Percentiles rank a stretch among this genome's conserved stretches.
Conservation (phyloP, 1,140 invertebrate species). For the Aphidius gifuensis region DNA sequence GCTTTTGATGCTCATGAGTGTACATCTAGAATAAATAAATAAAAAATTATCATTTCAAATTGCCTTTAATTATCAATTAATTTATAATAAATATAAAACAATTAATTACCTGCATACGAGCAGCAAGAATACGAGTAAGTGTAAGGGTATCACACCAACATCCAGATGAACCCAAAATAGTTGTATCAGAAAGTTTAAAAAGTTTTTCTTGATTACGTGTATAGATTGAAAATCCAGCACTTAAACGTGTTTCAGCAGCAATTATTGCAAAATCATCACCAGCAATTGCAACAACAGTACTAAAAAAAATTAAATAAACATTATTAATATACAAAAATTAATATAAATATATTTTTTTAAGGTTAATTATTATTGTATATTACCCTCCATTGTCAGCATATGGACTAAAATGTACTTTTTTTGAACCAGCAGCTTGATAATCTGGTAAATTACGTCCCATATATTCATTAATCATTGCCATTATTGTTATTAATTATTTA, state of each 20-base stretch:
- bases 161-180: slow-evolving; percentile 85
- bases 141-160: slow-evolving; percentile 99
- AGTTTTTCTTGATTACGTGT: slow-evolving; percentile 84
- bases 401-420: slow-evolving; percentile 66
- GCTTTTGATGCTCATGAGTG: slow-evolving; percentile 89
- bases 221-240: slow-evolving; percentile 85
- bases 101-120: slow-evolving; percentile 74
- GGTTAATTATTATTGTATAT: slow-evolving; percentile 26
- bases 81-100: slow-evolving; percentile 22
- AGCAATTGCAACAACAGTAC: slow-evolving; percentile 87
- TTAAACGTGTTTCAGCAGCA: slow-evolving; percentile 91
- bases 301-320: slow-evolving; percentile 37
- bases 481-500: slow-evolving; percentile 19
- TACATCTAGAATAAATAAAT: slow-evolving; percentile 72
- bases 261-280: slow-evolving; percentile 68
- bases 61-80: slow-evolving; percentile 6
- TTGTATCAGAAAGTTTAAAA: slow-evolving; percentile 74
- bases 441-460: slow-evolving; percentile 58
- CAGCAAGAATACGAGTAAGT: slow-evolving; percentile 79
- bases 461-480: slow-evolving; percentile 34
- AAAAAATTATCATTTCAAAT: slow-evolving; percentile 3
- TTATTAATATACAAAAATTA: slow-evolving; percentile 4
- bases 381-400: slow-evolving; percentile 78
- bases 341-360: slow-evolving; percentile 8
- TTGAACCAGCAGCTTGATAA: slow-evolving; percentile 62